A percentile compares a stretch with the other conserved stretches of the same genome.
These are phyloP conservation scores for Penaeus chinensis DNA, from an alignment of 1,140 invertebrate genomes.

Conservation along the genomic window DNA sequence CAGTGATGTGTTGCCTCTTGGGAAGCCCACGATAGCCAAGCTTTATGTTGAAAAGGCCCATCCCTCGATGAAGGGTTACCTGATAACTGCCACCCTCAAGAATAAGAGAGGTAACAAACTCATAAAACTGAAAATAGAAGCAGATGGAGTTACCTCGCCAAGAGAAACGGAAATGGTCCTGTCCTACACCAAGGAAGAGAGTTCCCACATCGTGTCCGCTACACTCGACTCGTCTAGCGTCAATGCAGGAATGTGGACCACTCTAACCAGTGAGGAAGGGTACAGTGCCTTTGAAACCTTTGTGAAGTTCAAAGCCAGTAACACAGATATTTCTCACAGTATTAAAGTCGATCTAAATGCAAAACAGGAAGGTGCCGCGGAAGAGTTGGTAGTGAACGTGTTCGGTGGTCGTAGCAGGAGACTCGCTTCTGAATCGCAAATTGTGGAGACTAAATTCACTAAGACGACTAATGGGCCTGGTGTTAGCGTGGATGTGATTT, in stretches of 20 bases:
- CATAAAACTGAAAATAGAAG: slow-evolving; percentile 14
- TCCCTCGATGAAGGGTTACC: slow-evolving; percentile 35
- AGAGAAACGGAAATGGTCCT: not conserved
- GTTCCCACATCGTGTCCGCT: not conserved
- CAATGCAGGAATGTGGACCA: not conserved
- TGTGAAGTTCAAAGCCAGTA: not conserved
- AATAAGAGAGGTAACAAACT: not conserved
- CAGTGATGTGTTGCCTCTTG: slow-evolving; percentile 23
- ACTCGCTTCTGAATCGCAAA: too few relatives aligned
- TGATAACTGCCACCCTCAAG: not conserved
- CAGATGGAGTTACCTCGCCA: not conserved
- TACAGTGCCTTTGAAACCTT: slow-evolving; percentile 9
- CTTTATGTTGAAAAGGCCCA: slow-evolving; percentile 30
- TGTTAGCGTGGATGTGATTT: too few relatives aligned
- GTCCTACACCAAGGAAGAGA: not conserved
- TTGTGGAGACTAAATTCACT: too few relatives aligned
- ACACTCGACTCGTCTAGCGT: not conserved
- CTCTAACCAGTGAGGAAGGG: not conserved
- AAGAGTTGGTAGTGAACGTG: too few relatives aligned
- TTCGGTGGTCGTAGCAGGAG: too few relatives aligned
- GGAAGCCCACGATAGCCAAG: not conserved
- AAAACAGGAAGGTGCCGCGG: too few relatives aligned
- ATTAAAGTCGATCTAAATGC: slow-evolving; percentile 2
- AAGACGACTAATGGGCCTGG: too few relatives aligned
- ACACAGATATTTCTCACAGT: not conserved